These are phyloP conservation scores for Bugulina stolonifera DNA, from an alignment of 2,888 invertebrate genomes.

Conservation along the genomic window DNA sequence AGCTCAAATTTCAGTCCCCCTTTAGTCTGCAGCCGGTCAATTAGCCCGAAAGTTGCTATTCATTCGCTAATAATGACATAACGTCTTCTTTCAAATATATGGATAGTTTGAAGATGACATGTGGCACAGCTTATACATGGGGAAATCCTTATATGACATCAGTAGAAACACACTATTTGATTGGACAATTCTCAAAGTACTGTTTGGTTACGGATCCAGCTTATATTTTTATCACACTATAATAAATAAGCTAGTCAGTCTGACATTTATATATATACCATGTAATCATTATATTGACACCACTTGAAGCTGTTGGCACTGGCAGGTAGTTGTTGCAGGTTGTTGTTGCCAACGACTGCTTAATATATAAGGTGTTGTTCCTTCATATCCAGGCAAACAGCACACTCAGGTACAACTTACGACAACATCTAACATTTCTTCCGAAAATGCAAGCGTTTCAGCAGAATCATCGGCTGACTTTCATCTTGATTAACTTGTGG, in stretches of 20 bases:
- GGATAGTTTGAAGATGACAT: too few species aligned
- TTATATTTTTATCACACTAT: too few species aligned
- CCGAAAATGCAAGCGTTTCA: background rate
- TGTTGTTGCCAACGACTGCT: too few species aligned
- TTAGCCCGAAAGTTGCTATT: background rate
- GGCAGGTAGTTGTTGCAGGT: too few species aligned
- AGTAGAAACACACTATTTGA: background rate
- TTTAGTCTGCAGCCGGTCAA: background rate
- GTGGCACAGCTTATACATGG: background rate
- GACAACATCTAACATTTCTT: too few species aligned
- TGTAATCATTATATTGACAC: too few species aligned
- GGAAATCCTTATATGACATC: background rate
- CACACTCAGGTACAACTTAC: too few species aligned
- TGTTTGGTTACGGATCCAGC: too few species aligned
- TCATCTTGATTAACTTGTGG: background rate
- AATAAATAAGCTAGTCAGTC: too few species aligned
- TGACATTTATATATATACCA: too few species aligned
- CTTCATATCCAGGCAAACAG: background rate
- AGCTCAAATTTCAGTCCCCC: background rate
- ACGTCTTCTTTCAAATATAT: too few species aligned
- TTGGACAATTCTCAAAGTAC: background rate
- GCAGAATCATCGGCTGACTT: background rate
- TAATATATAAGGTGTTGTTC: background rate
- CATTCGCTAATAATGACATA: background rate
- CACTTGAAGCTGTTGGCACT: too few species aligned